phyloP scores from a whole-genome alignment of 2,113 vertebrate genomes.

The Callaeas wilsoni region DNA sequence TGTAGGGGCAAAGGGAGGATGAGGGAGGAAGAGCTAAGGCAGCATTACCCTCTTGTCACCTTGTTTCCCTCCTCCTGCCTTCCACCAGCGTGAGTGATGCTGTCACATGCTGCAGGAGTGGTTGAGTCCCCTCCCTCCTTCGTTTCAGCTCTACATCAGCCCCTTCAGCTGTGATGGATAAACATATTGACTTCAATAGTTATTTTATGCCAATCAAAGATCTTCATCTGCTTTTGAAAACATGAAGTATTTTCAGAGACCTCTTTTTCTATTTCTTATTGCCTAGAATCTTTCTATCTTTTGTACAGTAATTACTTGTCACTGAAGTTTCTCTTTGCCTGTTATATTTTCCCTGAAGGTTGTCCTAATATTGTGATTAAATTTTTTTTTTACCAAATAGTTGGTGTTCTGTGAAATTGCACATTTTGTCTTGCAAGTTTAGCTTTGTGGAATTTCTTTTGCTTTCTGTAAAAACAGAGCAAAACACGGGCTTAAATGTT shows the following conservation, averaged over 20 bases:
- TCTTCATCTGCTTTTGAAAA: not conserved
- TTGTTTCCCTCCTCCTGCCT: not conserved
- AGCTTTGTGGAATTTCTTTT: not conserved
- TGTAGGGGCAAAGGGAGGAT: not conserved
- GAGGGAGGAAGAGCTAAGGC: not conserved
- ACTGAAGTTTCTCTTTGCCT: not conserved
- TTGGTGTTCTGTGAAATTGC: not conserved
- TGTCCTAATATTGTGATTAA: not conserved
- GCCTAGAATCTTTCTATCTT: not conserved
- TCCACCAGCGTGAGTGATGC: fast-evolving
- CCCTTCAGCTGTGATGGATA: not conserved
- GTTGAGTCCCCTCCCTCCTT: not conserved
- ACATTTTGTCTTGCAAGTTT: not conserved
- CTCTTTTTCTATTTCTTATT: not conserved
- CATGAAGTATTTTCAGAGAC: not conserved
- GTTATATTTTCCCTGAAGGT: not conserved
- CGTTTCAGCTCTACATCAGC: not conserved
- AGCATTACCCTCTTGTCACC: not conserved
- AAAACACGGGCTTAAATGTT: not conserved
- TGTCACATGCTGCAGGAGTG: not conserved
- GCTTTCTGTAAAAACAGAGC: not conserved
- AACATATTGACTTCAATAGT: not conserved
- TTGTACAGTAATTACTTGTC: not conserved
- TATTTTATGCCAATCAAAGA: not conserved
- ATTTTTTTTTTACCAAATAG: not conserved